Conservation (phyloP, 2,888 invertebrate species). For the Macropis europaea region DNA sequence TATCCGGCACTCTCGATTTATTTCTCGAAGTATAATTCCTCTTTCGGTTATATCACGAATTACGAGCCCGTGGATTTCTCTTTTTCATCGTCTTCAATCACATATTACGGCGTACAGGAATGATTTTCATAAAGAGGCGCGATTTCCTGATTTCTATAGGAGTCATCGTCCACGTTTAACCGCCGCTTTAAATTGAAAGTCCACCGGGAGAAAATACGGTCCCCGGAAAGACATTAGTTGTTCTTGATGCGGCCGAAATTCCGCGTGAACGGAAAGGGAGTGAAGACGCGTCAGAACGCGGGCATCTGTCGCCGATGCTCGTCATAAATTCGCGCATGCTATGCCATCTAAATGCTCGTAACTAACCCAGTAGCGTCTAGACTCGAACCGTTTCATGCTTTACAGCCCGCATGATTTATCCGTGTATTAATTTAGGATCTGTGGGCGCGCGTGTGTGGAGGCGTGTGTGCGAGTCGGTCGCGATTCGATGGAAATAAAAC, state of each 20-base stretch:
- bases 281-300: slow-evolving; percentile 12
- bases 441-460: neutral
- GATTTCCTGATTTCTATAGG: too few species aligned
- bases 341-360: slow-evolving; percentile 30
- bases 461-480: too few species aligned
- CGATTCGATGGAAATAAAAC: neutral
- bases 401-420: slow-evolving; percentile 54
- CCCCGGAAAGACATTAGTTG: slow-evolving; percentile 26
- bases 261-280: slow-evolving; percentile 2
- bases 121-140: too few species aligned
- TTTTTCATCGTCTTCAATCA: neutral
- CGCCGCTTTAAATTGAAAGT: slow-evolving; percentile 5
- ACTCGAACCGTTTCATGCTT: slow-evolving; percentile 33
- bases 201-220: neutral
- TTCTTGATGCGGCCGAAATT: slow-evolving; percentile 43
- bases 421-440: slow-evolving; percentile 49
- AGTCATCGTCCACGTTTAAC: neutral
- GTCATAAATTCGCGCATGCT: slow-evolving; percentile 49
- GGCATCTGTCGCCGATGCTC: slow-evolving; percentile 32
- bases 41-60: too few species aligned
- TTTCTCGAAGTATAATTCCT: too few species aligned
- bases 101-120: neutral
- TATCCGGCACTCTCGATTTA: too few species aligned
- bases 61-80: too few species aligned
- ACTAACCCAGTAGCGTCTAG: slow-evolving; percentile 23